Conservation (phyloP, 2,888 invertebrate genomes). For the Metopia argyrocephala region DNA sequence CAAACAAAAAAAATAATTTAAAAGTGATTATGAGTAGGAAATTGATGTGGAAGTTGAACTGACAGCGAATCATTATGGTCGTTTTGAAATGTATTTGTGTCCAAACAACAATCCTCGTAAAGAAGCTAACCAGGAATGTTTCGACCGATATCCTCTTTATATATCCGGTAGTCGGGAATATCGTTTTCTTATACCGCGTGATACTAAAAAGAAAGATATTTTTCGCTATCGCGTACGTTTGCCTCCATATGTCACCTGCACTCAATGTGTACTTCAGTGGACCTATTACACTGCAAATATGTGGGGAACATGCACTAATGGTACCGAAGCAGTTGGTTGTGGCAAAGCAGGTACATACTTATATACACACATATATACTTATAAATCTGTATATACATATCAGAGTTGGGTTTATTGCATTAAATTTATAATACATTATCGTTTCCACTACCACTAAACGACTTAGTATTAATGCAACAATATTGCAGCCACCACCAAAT, state of each 20-base stretch:
- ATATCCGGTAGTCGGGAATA: conserved; percentile 86
- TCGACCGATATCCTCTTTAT: conserved; percentile 88
- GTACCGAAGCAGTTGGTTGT: conserved; percentile 92
- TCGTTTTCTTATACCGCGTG: conserved; percentile 85
- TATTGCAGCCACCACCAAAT: too few relatives aligned
- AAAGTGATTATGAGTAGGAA: conserved; percentile 79
- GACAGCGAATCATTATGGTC: conserved; percentile 93
- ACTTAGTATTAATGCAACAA: too few relatives aligned
- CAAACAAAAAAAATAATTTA: not conserved
- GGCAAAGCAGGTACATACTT: conserved; percentile 83
- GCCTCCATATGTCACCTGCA: conserved; percentile 90
- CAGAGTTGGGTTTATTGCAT: too few relatives aligned
- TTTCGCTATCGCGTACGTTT: conserved; percentile 87
- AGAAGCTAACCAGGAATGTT: conserved; percentile 90
- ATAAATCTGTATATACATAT: too few relatives aligned
- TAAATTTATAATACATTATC: too few relatives aligned
- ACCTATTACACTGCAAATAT: conserved; percentile 92
- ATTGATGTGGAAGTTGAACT: conserved; percentile 92
- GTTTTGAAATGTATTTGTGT: conserved; percentile 91
- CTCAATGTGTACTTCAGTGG: conserved; percentile 96
- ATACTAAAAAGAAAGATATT: conserved; percentile 83
- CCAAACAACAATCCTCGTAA: conserved; percentile 89
- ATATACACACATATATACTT: not conserved
- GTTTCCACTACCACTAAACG: too few relatives aligned
- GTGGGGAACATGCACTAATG: conserved; percentile 93